Evolutionary conservation across 2,888 invertebrate species (phyloP), one percentile per base, ranked within the genome.

Genomic region (Seira ritae): DNA sequence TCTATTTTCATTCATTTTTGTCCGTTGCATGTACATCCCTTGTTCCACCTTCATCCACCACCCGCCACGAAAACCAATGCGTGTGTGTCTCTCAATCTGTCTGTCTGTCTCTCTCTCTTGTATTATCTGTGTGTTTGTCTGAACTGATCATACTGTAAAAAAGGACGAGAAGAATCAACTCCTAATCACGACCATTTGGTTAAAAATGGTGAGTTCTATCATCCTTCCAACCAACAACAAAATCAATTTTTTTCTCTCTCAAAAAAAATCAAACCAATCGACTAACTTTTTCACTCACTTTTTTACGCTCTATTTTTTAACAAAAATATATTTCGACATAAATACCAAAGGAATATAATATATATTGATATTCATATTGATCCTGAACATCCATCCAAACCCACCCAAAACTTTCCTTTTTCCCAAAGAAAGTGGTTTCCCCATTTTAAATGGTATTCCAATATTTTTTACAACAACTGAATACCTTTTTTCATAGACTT

Each of bases 161-260:
- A 90, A 97, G 97, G 97, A 98, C 92, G 97, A 97, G 93, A 97
- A 97, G 93, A 97, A 98, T 93, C 97, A 98, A 93, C 94, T 97
- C 92, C 94, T 98, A 91, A 96, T 97, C 92, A 96, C 97, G 91
- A 98, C 97, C 93, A 96, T 97, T 92, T 98, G 98, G 98, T 94
- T 97, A 90, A 97, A 97, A 94, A 93, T 97, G 94, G 97, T 97
- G 93, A 96, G 96, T 87, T 82, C 73, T 74, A 50, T 74, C 79
- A 70, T 70, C 80, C 66, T 83, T 84, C 76, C 37, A 84, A 73
- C 68, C 42, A 50, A 71, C 78, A 62, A 65, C 65, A 69, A 69
- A 23, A 37, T 55, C 55, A 55, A 55, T n/a, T 55, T 55, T 62
- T 60, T 31, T 31, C 31, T 31, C 31, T 31, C 2, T 22, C 76